A percentile compares a stretch with the other conserved stretches of the same genome.
These are phyloP conservation scores for Eleutherodactylus coqui DNA, from an alignment of 2,797 vertebrate species.

Conservation along the genomic window DNA sequence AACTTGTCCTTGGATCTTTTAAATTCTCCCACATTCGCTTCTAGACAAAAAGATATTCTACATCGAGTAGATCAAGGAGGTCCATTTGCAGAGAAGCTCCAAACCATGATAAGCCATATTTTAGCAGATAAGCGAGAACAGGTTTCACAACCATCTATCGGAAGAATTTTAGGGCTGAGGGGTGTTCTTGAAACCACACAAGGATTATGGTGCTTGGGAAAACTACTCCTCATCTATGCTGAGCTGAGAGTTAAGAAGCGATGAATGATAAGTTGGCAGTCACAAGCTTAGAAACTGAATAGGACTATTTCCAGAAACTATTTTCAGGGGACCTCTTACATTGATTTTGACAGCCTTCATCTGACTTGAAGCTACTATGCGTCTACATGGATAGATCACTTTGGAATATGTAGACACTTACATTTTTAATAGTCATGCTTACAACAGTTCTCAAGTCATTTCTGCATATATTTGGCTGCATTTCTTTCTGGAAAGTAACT, in stretches of 20 bases:
- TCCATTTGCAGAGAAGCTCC: neutral
- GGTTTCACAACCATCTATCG: neutral
- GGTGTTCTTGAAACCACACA: too few species aligned
- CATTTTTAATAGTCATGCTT: too few species aligned
- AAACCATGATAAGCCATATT: neutral
- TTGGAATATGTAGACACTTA: neutral
- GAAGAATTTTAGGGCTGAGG: neutral
- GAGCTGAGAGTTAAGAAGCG: neutral
- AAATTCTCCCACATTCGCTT: constrained; percentile 20
- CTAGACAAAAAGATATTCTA: constrained; percentile 2
- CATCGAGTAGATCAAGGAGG: neutral
- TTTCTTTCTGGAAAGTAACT: neutral
- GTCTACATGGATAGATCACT: neutral
- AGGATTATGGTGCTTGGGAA: neutral
- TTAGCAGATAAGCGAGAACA: neutral
- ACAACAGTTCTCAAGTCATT: neutral
- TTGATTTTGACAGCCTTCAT: too few species aligned
- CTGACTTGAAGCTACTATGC: too few species aligned
- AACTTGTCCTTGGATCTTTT: constrained; percentile 30
- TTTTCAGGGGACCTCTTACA: neutral
- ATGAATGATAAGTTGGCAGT: neutral
- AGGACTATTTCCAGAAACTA: neutral
- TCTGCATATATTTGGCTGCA: neutral
- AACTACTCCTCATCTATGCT: neutral
- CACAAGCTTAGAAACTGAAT: neutral